Base-by-base conservation (phyloP, 92 coral and sea anemone genomes). In the Heteractis magnifica region DNA sequence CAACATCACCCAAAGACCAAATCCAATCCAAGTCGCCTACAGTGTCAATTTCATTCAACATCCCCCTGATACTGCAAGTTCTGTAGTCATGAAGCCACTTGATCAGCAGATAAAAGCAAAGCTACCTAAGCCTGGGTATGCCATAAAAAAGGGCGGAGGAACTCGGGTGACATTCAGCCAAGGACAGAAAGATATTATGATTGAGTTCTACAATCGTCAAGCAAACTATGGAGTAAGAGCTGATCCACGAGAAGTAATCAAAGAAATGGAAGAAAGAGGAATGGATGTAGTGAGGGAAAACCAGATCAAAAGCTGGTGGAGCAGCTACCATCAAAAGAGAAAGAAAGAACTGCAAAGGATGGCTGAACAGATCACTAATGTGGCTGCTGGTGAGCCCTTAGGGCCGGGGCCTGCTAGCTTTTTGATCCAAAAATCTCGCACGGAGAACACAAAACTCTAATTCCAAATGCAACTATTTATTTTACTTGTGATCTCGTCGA, bases 231-330 rank as follows among this genome's bases (percentile, higher is more conserved):
- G 87, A 6, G 53, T 84, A 19, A 65, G 71, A 6, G 87, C 83
- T 51, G 78, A 84, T 15, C 77, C 87, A 2, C 13, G 2, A 23
- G 79, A 52, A 4, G 79, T 74, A 8, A 84, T 51, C 14, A 20
- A 26, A 49, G 56, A 12, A 3, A 77, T 65, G 78, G 71, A 48
- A 60, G 77, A 84, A 15, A 65, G 77, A 48, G 87, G 83, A 1
- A 10, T 77, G 53, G 78, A 77, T 5, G 23, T 51, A 0, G 19
- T 84, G 59, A 78, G 41, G 44, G 51, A 52, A 4, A 75, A 5
- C 51, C 87, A 83, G 21, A 83, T 83, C 23, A 52, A 15, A 49
- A 76, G 87, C 73, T 75, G 72, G 72, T 83, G 87, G 87, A 83
- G 83, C 78, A 10, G 52, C 62, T 76, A 75, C n/a, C 80, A 76